Conservation (phyloP, 2,888 invertebrate species). For the Rotaria socialis region DNA sequence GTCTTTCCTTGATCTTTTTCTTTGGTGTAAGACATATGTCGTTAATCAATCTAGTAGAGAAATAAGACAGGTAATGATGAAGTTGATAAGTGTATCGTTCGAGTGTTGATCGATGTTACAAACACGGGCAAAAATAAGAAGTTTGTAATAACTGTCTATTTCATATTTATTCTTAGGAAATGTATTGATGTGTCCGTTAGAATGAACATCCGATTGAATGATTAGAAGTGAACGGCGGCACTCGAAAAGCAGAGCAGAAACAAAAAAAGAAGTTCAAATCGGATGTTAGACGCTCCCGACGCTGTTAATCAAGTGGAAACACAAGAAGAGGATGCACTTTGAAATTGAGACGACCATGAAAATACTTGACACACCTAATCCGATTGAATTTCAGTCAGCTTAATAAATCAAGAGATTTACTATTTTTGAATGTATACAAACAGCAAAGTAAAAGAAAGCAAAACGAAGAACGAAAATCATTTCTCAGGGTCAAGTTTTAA, state of each 20-base stretch:
- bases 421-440: background rate
- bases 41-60: background rate
- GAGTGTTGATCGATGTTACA: background rate
- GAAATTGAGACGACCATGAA: background rate
- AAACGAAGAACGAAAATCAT: background rate
- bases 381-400: background rate
- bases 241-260: background rate
- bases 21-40: background rate
- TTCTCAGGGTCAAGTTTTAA: background rate
- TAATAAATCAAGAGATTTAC: background rate
- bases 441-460: background rate
- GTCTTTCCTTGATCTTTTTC: constrained; percentile 6
- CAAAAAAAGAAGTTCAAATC: background rate
- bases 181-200: background rate
- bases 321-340: constrained; percentile 5
- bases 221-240: background rate
- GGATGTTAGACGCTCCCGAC: background rate
- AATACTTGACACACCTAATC: constrained; percentile 18
- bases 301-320: constrained; percentile 17
- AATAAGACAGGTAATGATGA: background rate
- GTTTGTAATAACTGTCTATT: background rate
- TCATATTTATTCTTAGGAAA: background rate
- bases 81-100: background rate
- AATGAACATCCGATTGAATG: background rate
- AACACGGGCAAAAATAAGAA: background rate